phyloP scores from a whole-genome alignment of 2,797 vertebrate species.

The Hippocampus kuda region DNA sequence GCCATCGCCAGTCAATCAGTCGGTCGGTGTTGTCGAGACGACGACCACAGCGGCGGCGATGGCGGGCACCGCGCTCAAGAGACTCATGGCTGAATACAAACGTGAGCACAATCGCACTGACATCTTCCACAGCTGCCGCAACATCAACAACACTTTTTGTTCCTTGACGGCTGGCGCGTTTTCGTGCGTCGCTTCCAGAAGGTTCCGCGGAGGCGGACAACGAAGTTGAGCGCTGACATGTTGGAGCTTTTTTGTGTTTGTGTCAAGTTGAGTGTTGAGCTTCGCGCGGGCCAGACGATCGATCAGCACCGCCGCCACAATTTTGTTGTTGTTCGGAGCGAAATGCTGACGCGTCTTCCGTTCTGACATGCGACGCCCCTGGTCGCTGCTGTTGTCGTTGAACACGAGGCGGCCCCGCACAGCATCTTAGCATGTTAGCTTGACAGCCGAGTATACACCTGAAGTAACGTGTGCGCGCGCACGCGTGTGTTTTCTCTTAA shows the following conservation, averaged over 20 bases:
- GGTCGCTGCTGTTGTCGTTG: too few relatives aligned
- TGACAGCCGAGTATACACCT: not conserved
- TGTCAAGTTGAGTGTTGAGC: not conserved
- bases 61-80: slow-evolving; percentile 71
- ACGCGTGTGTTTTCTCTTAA: too few relatives aligned
- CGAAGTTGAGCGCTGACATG: not conserved
- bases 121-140: not conserved
- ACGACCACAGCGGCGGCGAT: slow-evolving; percentile 29
- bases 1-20: too few relatives aligned
- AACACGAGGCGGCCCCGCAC: too few relatives aligned
- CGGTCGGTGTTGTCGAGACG: too few relatives aligned
- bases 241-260: not conserved
- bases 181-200: not conserved
- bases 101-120: slow-evolving; percentile 50
- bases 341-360: not conserved
- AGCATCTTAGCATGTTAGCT: not conserved
- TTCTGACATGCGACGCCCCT: not conserved
- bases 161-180: not conserved
- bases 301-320: not conserved
- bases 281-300: too few relatives aligned
- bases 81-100: slow-evolving; percentile 74
- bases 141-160: not conserved
- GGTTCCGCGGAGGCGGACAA: too few relatives aligned
- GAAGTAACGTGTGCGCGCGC: not conserved
- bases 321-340: not conserved